Evolutionary conservation across 2,797 vertebrate species (phyloP).

Genomic region (Hozukius guyotensis): DNA sequence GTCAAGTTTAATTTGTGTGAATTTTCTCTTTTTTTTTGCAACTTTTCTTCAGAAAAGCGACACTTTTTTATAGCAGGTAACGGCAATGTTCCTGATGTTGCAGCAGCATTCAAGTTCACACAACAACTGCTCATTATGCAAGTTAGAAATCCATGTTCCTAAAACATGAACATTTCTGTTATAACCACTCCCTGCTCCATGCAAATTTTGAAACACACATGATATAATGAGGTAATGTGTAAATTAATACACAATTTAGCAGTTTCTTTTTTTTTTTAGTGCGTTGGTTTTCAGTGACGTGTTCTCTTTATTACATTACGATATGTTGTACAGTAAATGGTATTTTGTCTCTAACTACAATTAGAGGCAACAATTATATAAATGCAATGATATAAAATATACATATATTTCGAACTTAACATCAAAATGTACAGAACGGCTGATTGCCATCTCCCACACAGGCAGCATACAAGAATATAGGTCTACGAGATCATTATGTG

Average conservation of each 20-base stretch:
- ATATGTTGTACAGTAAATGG: not conserved
- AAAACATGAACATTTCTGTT: not conserved
- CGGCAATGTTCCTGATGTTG: not conserved
- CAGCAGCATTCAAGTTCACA: not conserved
- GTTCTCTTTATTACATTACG: not conserved
- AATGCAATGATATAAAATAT: not conserved
- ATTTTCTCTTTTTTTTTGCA: not conserved
- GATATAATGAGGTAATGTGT: not conserved
- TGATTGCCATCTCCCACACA: not conserved
- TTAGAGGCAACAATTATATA: not conserved
- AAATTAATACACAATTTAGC: not conserved
- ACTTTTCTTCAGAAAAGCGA: not conserved
- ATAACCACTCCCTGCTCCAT: not conserved
- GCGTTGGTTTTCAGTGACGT: not conserved
- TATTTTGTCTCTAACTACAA: not conserved
- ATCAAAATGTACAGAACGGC: not conserved
- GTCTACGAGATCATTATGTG: not conserved
- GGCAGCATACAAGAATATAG: not conserved
- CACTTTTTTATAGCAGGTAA: not conserved
- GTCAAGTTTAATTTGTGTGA: not conserved
- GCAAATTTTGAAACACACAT: not conserved
- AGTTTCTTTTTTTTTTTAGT: not conserved
- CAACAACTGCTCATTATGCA: slow-evolving; percentile 6
- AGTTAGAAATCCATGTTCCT: not conserved
- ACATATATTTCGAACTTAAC: not conserved